A percentile compares a stretch with the other conserved stretches of the same genome.
Conservation (phyloP, 2,113 vertebrate species). For the Pseudolaguvia tuberculata region DNA sequence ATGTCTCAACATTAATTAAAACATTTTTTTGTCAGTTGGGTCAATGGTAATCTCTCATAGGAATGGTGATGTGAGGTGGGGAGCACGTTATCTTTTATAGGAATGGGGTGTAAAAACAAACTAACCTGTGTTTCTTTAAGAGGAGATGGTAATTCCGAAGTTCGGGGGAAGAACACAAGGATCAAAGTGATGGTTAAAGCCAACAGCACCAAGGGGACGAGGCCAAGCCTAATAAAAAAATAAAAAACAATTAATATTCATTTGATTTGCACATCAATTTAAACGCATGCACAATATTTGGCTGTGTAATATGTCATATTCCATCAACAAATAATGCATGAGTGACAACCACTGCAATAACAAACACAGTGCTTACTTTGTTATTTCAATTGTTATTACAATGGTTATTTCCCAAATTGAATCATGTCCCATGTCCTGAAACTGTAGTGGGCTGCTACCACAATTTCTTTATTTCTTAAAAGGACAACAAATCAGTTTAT, state of each 20-base stretch:
- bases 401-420: neutral
- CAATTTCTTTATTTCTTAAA: neutral
- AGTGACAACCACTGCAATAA: neutral
- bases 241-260: conserved; percentile 5
- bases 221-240: conserved; percentile 64
- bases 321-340: neutral
- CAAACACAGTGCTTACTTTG: too few relatives aligned
- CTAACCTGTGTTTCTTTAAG: conserved; percentile 73
- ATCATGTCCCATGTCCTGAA: neutral
- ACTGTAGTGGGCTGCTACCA: neutral
- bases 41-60: neutral
- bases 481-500: neutral
- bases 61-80: neutral
- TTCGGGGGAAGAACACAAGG: conserved; percentile 77
- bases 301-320: neutral
- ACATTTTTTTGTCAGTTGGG: too few relatives aligned
- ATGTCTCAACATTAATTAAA: too few relatives aligned
- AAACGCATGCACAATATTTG: neutral
- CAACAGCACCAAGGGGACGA: conserved; percentile 68
- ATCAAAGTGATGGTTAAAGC: conserved; percentile 69
- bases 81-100: neutral
- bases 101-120: neutral
- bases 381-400: neutral
- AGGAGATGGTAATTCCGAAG: conserved; percentile 64
- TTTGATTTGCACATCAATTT: neutral